Base-by-base conservation (phyloP, 2,888 invertebrate genomes). In the Tuta absoluta region DNA sequence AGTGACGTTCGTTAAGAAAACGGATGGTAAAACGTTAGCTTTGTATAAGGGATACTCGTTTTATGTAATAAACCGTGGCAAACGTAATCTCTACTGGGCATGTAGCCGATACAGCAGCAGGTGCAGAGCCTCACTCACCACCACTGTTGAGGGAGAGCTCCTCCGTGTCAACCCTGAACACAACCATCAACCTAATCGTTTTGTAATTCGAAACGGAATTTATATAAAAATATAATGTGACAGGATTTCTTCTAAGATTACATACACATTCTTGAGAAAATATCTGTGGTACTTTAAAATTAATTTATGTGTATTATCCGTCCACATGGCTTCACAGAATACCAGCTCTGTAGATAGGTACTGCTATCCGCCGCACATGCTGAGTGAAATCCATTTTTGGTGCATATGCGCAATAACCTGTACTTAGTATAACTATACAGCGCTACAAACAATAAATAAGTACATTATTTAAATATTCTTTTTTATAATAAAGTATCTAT, bases 91-190 rank as follows among this genome's bases (percentile, higher is more conserved):
- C 14, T 53, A 53, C 12, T 53, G 56, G 56, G 24, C 10, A 0
- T 56, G 56, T 11, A 56, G 33, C n/a, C n/a, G 56, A 12, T 14
- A 53, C 12, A 33, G 56, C 51, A 51, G 51, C 51, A 51, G 23
- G 10, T 49, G 45, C 17, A 21, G 19, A 49, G 49, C 23, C 2
- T 49, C 23, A 0, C 21, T 49, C 2, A 19, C 49, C 1, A 49
- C 23, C 2, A 21, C 11, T 21, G 2, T 12, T 10, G 45, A 45
- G 0, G 45, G 49, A 21, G 23, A 49, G 23, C 12, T 49, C 19
- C 5, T 49, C 12, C 23, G 23, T 10, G n/a, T 45, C 7, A 45
- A 45, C 17, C n/a, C 45, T 7, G 45, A 45, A 45, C 45, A 45
- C n/a, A 17, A n/a, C n/a, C 45, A 45, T 45, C 45, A 45, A 8